These are phyloP conservation scores for Yasuhikotakia modesta DNA, from an alignment of 2,797 vertebrate genomes.

Conservation along the genomic window DNA sequence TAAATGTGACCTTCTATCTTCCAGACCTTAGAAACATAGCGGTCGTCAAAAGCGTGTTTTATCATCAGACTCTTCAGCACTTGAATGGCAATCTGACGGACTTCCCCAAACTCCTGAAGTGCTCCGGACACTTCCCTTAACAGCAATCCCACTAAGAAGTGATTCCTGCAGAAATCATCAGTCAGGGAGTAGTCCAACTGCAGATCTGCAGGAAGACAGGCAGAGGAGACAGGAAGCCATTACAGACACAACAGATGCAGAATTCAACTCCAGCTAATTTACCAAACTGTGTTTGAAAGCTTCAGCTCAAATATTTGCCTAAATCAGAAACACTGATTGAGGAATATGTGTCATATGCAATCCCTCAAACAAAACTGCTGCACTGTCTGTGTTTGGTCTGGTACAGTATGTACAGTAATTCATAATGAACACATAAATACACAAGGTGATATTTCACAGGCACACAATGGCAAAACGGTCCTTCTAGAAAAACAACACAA, in stretches of 20 bases:
- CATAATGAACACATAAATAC: background rate
- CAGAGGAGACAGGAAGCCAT: background rate
- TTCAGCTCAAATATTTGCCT: background rate
- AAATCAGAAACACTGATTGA: background rate
- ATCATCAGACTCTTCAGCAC: conserved; percentile 96
- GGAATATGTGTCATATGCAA: too few relatives aligned
- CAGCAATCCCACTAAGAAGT: conserved; percentile 93
- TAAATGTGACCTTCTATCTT: background rate
- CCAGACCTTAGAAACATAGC: conserved; percentile 88
- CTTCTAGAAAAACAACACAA: background rate
- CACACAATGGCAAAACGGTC: background rate
- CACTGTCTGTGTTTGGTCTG: too few relatives aligned
- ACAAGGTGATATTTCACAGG: background rate
- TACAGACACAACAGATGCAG: background rate
- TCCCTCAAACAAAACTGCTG: background rate
- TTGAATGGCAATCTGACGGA: conserved; percentile 88
- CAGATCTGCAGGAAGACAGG: conserved; percentile 78
- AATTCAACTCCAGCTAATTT: background rate
- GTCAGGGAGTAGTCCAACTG: conserved; percentile 94
- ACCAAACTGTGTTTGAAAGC: background rate
- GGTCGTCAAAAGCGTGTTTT: conserved; percentile 94
- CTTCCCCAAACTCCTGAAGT: conserved; percentile 88
- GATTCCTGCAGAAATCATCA: conserved; percentile 96
- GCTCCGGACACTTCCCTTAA: conserved; percentile 91
- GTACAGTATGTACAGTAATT: background rate